Conservation (phyloP, 2,888 invertebrate species). For the Alentia gelatinosa region DNA sequence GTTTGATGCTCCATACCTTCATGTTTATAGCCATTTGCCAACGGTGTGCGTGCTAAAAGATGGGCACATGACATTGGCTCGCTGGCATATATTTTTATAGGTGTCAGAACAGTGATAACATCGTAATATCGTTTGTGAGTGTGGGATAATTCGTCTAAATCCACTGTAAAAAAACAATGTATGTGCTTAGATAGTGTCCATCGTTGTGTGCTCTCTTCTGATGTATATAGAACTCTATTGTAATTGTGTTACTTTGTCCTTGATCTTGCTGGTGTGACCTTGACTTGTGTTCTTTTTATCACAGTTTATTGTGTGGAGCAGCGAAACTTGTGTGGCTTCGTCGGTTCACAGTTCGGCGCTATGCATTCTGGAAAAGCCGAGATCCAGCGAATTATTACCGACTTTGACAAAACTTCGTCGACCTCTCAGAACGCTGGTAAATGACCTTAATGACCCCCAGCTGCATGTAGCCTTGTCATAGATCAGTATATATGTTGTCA, state of each 20-base stretch:
- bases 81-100: too few relatives aligned
- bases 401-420: not conserved
- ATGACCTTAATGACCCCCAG: slow-evolving; percentile 11
- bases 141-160: too few relatives aligned
- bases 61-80: too few relatives aligned
- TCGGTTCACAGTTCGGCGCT: slow-evolving; percentile 27
- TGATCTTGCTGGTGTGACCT: not conserved
- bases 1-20: too few relatives aligned
- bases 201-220: not conserved
- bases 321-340: slow-evolving; percentile 46
- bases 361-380: slow-evolving; percentile 32
- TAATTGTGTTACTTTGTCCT: not conserved
- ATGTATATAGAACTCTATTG: too few relatives aligned
- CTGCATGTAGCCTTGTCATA: not conserved
- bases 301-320: slow-evolving; percentile 50
- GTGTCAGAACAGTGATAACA: too few relatives aligned
- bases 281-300: slow-evolving; percentile 5
- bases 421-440: not conserved
- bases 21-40: too few relatives aligned
- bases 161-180: too few relatives aligned
- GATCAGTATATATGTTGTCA: not conserved
- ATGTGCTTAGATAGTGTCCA: too few relatives aligned
- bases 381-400: slow-evolving; percentile 32
- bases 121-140: too few relatives aligned
- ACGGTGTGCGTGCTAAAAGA: too few relatives aligned